Percentiles rank a stretch among this genome's conserved stretches.
Evolutionary conservation across 2,888 invertebrate species (phyloP).

Genomic region (Spilarctia lutea): DNA sequence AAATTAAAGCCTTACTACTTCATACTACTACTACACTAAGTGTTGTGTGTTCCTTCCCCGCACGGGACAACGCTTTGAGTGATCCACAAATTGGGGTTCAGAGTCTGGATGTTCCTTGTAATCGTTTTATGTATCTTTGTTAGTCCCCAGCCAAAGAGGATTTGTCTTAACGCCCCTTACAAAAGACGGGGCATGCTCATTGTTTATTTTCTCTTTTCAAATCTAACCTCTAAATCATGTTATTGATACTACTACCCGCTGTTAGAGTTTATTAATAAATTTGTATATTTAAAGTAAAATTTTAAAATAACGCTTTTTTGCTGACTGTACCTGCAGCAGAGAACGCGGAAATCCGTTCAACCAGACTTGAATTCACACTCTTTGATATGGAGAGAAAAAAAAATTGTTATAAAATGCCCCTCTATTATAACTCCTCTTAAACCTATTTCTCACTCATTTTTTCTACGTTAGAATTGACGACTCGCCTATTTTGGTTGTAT

Average conservation of each 20-base stretch:
- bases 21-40: no score
- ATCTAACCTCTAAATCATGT: background rate
- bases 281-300: background rate
- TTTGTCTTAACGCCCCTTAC: no score
- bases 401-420: constrained; percentile 58
- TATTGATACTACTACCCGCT: background rate
- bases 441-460: constrained; percentile 63
- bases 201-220: background rate
- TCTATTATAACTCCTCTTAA: constrained; percentile 54
- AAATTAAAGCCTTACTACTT: no score
- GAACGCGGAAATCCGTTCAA: constrained; percentile 60
- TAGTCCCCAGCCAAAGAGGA: no score
- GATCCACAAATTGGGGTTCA: no score
- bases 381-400: constrained; percentile 59
- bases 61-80: no score
- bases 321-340: constrained; percentile 39
- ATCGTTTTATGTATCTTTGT: no score
- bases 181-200: no score
- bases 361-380: constrained; percentile 59
- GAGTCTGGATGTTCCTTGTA: no score
- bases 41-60: no score
- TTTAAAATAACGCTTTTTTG: background rate
- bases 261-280: no score
- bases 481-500: constrained; percentile 36
- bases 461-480: constrained; percentile 38